Base-by-base conservation (phyloP, 2,888 invertebrate species). In the Syritta pipiens region DNA sequence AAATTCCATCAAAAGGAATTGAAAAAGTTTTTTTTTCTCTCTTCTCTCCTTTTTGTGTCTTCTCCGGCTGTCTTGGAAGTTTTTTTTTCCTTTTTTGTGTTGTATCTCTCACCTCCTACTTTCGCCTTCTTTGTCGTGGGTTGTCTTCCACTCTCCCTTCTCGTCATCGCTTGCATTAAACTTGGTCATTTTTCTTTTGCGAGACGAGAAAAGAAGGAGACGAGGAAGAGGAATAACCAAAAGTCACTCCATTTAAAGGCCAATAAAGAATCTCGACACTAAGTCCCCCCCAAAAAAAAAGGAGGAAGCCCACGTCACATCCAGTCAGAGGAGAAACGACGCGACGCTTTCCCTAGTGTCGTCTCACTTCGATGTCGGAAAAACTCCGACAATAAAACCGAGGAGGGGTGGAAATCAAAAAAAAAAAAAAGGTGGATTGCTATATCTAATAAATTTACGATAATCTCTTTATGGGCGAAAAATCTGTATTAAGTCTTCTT, bases 401-500 rank as follows among this genome's bases (percentile, higher is more conserved):
- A n/a, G 22, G 10, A 2, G 20, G 14, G 4, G 44, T 10, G 37
- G 24, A 32, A 46, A 28, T 28, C 24, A 42, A n/a, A 60, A 12
- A 17, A 79, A 60, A 55, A 65, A 67, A 42, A 67, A 72, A 77
- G 77, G 77, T 72, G 67, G 65, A 71, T 79, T 65, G 77, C 67
- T 57, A 72, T 60, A 72, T 72, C 72, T 72, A 79, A 79, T 79
- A 79, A 79, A 79, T 79, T 72, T 79, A 79, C 65, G 72, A 67
- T 72, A 79, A 79, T 79, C 77, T 72, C 72, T 72, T 77, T 77
- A 77, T 71, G 76, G 63, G 59, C 69, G 59, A 71, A 53, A 69
- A 71, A 71, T 77, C 63, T 77, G 71, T 65, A 77, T 71, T 69
- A 69, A 69, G 69, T 69, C 69, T 51, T 77, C 71, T 59, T 40